Conservation (phyloP, 2,888 invertebrate genomes). For the Leptinotarsa peninsularis region DNA sequence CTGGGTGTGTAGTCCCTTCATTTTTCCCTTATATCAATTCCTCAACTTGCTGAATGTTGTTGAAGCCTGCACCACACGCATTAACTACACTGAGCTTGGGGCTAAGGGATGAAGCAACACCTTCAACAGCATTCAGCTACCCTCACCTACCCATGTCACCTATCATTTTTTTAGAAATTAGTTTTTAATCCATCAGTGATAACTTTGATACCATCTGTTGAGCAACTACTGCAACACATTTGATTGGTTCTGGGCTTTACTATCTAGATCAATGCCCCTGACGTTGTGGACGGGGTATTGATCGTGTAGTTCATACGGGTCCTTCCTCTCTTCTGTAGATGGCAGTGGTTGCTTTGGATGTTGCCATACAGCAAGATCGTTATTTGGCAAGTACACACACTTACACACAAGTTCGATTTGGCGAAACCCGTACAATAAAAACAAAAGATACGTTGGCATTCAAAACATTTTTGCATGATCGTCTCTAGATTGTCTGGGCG, state of each 20-base stretch:
- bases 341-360: constrained; percentile 45
- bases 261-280: constrained; percentile 24
- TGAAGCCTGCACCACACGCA: constrained; percentile 67
- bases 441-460: constrained; percentile 40
- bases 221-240: constrained; percentile 36
- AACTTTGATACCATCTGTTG: constrained; percentile 35
- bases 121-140: constrained; percentile 64
- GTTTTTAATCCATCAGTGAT: constrained; percentile 27
- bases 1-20: constrained; percentile 58
- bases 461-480: constrained; percentile 34
- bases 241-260: constrained; percentile 30
- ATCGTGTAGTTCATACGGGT: constrained; percentile 31
- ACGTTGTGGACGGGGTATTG: constrained; percentile 30
- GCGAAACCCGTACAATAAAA: constrained; percentile 18
- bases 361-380: constrained; percentile 35
- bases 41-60: constrained; percentile 62
- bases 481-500: constrained; percentile 20
- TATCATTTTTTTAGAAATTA: constrained; percentile 33
- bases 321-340: constrained; percentile 35
- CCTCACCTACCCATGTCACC: constrained; percentile 29
- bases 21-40: constrained; percentile 30
- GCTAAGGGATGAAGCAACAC: constrained; percentile 62
- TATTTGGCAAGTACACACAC: constrained; percentile 43
- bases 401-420: constrained; percentile 29
- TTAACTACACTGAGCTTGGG: constrained; percentile 63